Conservation (phyloP, 1,140 invertebrate species). For the Danaus melanippus region DNA sequence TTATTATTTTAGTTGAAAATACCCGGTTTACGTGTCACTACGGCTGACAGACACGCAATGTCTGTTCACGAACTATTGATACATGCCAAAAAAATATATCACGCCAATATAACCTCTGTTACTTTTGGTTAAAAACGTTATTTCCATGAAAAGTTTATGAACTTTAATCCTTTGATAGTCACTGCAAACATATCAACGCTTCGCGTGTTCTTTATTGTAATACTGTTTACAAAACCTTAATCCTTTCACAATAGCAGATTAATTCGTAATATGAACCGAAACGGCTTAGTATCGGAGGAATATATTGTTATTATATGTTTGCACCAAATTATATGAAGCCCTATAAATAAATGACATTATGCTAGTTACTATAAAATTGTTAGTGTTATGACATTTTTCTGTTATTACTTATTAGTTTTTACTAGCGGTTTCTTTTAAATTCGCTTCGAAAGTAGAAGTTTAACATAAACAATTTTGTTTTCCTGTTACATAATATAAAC, state of each 20-base stretch:
- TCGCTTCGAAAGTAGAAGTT: too few species aligned
- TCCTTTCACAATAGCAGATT: slow-evolving; percentile 54
- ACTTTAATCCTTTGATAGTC: slow-evolving; percentile 33
- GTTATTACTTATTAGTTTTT: too few species aligned
- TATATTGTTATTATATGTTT: slow-evolving; percentile 14
- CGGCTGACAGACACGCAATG: slow-evolving; percentile 40
- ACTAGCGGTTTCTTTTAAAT: too few species aligned
- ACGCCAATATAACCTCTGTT: slow-evolving; percentile 13
- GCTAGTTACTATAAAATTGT: too few species aligned
- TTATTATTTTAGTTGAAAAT: slow-evolving; percentile 34
- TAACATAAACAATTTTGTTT: too few species aligned
- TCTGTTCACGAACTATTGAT: slow-evolving; percentile 24
- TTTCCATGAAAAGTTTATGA: slow-evolving; percentile 7
- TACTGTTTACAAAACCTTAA: slow-evolving; percentile 60
- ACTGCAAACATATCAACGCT: slow-evolving; percentile 46
- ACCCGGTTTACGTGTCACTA: slow-evolving; percentile 44
- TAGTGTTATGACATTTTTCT: too few species aligned
- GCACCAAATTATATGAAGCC: slow-evolving; percentile 12
- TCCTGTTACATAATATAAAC: too few species aligned
- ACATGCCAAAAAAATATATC: slow-evolving; percentile 15
- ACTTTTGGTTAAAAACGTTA: slow-evolving; percentile 1
- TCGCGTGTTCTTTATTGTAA: slow-evolving; percentile 61
- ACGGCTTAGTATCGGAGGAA: slow-evolving; percentile 33
- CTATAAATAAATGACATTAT: too few species aligned
- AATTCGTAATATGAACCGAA: slow-evolving; percentile 52